Conservation (phyloP, 2,888 invertebrate genomes). For the Diarsia mendica region DNA sequence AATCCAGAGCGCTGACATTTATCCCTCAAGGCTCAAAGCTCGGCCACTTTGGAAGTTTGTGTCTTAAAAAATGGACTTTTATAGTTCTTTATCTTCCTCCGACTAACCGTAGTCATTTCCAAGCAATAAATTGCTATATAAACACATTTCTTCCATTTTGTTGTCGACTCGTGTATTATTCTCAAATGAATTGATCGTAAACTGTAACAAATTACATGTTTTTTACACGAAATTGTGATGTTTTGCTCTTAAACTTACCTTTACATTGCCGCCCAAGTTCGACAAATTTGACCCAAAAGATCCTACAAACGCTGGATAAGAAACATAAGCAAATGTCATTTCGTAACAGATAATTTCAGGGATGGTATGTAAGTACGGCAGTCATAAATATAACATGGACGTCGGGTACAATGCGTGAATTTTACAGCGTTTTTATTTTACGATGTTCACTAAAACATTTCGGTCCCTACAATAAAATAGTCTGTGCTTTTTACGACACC, state of each 20-base stretch:
- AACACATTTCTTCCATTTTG: conserved; percentile 58
- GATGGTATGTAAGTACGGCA: conserved; percentile 66
- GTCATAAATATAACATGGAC: conserved; percentile 80
- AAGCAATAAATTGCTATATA: conserved; percentile 70
- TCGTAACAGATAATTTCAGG: conserved; percentile 74
- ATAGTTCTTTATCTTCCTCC: conserved; percentile 66
- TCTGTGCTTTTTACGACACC: conserved; percentile 83
- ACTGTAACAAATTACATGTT: conserved; percentile 57
- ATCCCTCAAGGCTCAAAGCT: conserved; percentile 64
- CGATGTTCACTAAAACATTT: conserved; percentile 86
- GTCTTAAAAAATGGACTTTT: conserved; percentile 65
- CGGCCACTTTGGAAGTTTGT: conserved; percentile 48
- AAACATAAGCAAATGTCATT: conserved; percentile 63
- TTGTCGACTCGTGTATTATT: conserved; percentile 52
- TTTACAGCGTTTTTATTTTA: conserved; percentile 88
- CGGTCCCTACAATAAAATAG: conserved; percentile 84
- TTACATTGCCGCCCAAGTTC: conserved; percentile 12
- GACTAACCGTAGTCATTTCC: conserved; percentile 65
- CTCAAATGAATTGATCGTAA: conserved; percentile 63
- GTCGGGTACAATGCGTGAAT: conserved; percentile 83
- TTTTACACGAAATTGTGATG: conserved; percentile 30
- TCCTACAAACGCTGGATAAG: conserved; percentile 48
- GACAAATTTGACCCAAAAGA: conserved; percentile 7
- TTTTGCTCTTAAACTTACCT: conserved; percentile 10
- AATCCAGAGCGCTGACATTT: conserved; percentile 67